Conservation (phyloP, 2,113 vertebrate genomes). For the Eubucco bourcierii region DNA sequence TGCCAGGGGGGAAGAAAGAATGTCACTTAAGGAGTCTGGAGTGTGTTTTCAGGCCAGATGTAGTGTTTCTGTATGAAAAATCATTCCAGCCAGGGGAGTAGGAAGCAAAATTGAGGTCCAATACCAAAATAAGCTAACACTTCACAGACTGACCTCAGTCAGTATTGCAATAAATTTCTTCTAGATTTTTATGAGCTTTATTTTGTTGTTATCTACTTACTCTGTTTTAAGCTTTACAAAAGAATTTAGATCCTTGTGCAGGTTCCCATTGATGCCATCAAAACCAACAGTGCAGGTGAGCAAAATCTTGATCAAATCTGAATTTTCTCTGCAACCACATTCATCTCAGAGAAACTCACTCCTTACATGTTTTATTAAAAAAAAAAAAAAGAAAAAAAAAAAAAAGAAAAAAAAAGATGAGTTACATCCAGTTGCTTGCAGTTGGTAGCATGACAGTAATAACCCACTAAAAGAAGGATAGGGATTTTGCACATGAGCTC, state of each 20-base stretch:
- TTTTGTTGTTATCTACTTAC: not conserved
- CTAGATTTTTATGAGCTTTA: not conserved
- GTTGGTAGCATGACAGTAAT: not conserved
- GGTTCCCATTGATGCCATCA: not conserved
- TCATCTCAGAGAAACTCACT: not conserved
- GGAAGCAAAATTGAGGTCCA: not conserved
- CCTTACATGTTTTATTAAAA: not conserved
- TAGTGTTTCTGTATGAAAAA: not conserved
- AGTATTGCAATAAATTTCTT: not conserved
- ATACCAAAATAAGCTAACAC: not conserved
- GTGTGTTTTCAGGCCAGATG: not conserved
- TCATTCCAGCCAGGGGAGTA: not conserved
- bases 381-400: not conserved
- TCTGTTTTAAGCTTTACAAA: not conserved
- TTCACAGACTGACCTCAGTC: not conserved
- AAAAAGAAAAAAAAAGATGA: not conserved
- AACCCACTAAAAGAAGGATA: not conserved
- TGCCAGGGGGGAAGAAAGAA: not conserved
- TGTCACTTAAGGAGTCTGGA: not conserved
- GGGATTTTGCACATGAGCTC: not conserved
- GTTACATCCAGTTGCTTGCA: not conserved
- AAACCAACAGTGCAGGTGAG: not conserved
- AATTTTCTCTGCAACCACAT: not conserved
- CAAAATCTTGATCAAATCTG: not conserved
- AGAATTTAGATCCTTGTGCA: not conserved